Conservation (phyloP, 1,140 invertebrate genomes). For the Solenopsis fugax region DNA sequence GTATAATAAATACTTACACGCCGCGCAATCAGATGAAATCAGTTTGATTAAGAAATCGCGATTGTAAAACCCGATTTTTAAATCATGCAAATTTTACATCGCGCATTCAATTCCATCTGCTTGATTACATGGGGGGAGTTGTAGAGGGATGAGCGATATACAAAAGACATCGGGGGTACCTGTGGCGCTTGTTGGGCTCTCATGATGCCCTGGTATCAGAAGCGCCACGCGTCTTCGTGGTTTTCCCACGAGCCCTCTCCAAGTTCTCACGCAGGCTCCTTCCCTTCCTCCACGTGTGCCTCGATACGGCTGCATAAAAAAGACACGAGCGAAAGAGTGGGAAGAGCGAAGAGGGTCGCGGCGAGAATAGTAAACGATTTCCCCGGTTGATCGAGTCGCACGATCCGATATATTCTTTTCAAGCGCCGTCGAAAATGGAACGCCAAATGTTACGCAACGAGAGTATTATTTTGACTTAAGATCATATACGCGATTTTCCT, state of each 20-base stretch:
- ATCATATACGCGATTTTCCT: neutral
- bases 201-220: conserved; percentile 82
- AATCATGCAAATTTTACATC: neutral
- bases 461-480: neutral
- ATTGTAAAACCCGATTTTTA: neutral
- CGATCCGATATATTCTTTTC: conserved; percentile 38
- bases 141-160: conserved; percentile 8
- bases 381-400: conserved; percentile 40
- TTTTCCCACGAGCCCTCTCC: conserved; percentile 85
- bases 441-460: neutral
- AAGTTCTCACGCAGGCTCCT: conserved; percentile 82
- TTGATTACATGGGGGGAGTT: neutral
- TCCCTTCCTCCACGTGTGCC: conserved; percentile 43
- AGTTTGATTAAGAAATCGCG: neutral
- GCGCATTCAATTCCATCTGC: conserved; percentile 2
- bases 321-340: neutral
- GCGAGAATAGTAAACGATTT: conserved; percentile 52
- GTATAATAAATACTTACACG: neutral
- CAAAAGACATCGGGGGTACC: conserved; percentile 23
- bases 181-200: conserved; percentile 52
- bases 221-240: conserved; percentile 85
- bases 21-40: neutral
- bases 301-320: conserved; percentile 12
- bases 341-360: conserved; percentile 23
- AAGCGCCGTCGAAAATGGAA: neutral